Base-by-base conservation (phyloP, 92 coral and sea anemone species). In the Metridium senile region DNA sequence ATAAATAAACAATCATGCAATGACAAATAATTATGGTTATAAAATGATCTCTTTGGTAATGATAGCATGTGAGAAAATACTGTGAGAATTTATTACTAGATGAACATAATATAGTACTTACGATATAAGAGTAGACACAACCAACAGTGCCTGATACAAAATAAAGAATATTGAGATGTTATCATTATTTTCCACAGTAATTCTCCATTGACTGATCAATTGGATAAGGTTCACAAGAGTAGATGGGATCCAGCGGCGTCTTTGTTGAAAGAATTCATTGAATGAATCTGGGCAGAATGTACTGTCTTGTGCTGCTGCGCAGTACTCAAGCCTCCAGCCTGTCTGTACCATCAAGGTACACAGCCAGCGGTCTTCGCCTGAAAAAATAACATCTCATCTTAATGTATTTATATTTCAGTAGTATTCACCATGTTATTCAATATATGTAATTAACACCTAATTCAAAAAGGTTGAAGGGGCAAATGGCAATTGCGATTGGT, bases 191-290 rank as follows among this genome's bases (percentile, higher is more conserved):
- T 62, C 70, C 31, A 81, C 84, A 6, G 97, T 94, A 46, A 84
- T 20, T 29, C 77, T 87, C 91, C 92, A 92, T 75, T 94, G 84
- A 31, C 99, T 85, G 76, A 95, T 88, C 68, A 95, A 59, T 35
- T 84, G 86, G 9, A 85, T 58, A 18, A 92, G 94, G 72, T 95
- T 95, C 62, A 97, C 99, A 51, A 95, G 83, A 49, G 99, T 89
- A 26, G 98, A 95, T 2, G 98, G 98, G 85, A 95, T 92, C 98
- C 98, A 95, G 0, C 98, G 98, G 20, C 98, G 93, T 8, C 98
- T 76, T 80, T 95, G 98, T 64, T 91, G 85, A 81, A 80, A 95
- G 79, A 95, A 95, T 78, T 95, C 98, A n/a, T 95, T 93, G 87
- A 95, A 92, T 18, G 59, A 82, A 56, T 95, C 99, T 51, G 99